These are phyloP conservation scores for Xylophagus ater DNA, from an alignment of 2,888 invertebrate species.

Conservation along the genomic window DNA sequence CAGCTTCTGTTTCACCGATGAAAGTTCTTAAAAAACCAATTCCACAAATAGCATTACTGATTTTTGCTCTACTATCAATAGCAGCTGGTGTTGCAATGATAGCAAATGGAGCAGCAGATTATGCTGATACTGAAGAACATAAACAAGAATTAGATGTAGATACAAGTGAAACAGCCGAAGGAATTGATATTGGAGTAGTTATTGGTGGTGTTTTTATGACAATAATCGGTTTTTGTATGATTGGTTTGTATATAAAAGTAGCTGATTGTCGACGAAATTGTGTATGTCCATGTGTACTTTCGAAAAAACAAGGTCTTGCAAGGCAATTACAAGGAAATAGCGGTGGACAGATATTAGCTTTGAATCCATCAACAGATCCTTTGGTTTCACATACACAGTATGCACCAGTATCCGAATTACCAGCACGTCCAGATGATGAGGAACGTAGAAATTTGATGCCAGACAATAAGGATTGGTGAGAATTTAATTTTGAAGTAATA, in stretches of 20 bases:
- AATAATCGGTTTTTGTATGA: constrained; percentile 48
- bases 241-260: constrained; percentile 40
- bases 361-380: constrained; percentile 66
- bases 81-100: constrained; percentile 45
- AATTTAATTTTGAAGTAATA: background rate
- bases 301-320: constrained; percentile 30
- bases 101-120: constrained; percentile 52
- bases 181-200: constrained; percentile 44
- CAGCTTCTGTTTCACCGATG: constrained; percentile 27
- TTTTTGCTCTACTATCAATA: constrained; percentile 28
- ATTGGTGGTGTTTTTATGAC: constrained; percentile 51
- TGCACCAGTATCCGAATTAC: constrained; percentile 63
- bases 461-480: constrained; percentile 60
- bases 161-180: constrained; percentile 21
- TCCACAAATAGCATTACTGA: constrained; percentile 26
- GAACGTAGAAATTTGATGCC: constrained; percentile 65
- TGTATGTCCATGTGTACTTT: constrained; percentile 27
- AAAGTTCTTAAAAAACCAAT: constrained; percentile 27
- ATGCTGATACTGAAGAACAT: constrained; percentile 39
- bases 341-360: constrained; percentile 45
- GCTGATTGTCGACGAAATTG: constrained; percentile 33
- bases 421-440: constrained; percentile 49
- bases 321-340: constrained; percentile 38
- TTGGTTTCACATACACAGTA: constrained; percentile 61
- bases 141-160: constrained; percentile 31